These are phyloP conservation scores for Potorous gilbertii DNA, from an alignment of 2,797 vertebrate species.

Conservation along the genomic window DNA sequence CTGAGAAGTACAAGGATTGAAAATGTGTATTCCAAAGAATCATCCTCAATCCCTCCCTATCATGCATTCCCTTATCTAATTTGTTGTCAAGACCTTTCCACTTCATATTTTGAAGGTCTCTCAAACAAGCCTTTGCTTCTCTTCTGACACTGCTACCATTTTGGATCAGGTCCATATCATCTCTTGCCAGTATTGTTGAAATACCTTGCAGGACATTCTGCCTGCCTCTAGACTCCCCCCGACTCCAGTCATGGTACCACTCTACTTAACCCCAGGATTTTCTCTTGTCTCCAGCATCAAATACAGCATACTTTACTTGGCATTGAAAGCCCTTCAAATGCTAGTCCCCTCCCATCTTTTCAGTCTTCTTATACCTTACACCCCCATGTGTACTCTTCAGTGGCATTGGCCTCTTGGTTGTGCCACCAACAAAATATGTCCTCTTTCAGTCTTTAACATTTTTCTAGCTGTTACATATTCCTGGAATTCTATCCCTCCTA, in stretches of 20 bases:
- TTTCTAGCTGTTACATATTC: background rate
- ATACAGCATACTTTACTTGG: background rate
- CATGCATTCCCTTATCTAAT: background rate
- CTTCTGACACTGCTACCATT: background rate
- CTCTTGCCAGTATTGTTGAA: background rate
- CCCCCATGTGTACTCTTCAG: background rate
- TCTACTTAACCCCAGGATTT: background rate
- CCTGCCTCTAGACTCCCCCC: background rate
- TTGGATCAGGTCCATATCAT: background rate
- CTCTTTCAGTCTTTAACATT: background rate
- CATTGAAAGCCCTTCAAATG: background rate
- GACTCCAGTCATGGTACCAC: background rate
- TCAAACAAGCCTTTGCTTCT: background rate
- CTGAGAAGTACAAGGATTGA: background rate
- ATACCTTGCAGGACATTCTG: background rate
- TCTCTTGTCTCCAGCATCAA: background rate
- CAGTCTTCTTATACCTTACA: background rate
- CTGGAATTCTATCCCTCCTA: background rate
- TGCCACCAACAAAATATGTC: background rate
- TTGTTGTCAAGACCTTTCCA: background rate
- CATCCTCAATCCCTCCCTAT: background rate
- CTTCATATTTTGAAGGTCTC: background rate
- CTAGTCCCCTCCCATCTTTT: background rate
- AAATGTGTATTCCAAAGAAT: background rate
- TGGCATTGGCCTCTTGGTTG: background rate